Evolutionary conservation across 2,113 vertebrate genomes (phyloP), one percentile per base, ranked within the genome.

Genomic region (Apteryx owenii): DNA sequence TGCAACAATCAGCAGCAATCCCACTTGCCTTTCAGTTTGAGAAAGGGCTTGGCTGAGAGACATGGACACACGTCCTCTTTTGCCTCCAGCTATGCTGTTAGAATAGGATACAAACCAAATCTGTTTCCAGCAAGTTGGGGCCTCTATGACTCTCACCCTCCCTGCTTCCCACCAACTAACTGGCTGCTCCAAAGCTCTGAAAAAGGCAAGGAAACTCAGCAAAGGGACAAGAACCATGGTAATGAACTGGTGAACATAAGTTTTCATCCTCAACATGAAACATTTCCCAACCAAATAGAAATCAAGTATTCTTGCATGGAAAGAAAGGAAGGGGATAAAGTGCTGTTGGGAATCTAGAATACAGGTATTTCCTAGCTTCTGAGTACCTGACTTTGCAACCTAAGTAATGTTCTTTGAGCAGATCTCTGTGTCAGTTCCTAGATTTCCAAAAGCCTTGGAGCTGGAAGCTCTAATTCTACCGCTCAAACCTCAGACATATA

Each of bases 51-150:
- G 76, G 44, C 76, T 94, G 53, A 80, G 81, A 85, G 38, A 82
- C 31, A 53, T 2, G 28, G 56, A 36, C 19, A 69, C 21, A 58
- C 28, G 54, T 76, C 69, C 48, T 64, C 70, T 94, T 85, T 58
- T 90, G 64, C 54, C 54, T 95, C 80, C 80, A 95, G 88, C 72
- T 88, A 93, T 62, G 13, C 50, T 88, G 80, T 72, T 36, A 28
- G 68, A 88, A 91, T 21, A 85, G 42, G 73, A 82, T 36, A 88
- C 58, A 90, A 93, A 77, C 29, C 50, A 73, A 25, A 23, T 66
- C n/a, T 29, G 61, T 72, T 80, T 82, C 58, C 72, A 92, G 50
- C 28, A 88, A 94, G 61, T 72, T 4, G 36, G 14, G 70, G 25
- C 56, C 19, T 90, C 21, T 16, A 8, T 3, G 4, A 82, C 36